A percentile compares a stretch with the other conserved stretches of the same genome.
phyloP scores from a whole-genome alignment of 2,888 invertebrate genomes.

The Cantharis flavilabris region DNA sequence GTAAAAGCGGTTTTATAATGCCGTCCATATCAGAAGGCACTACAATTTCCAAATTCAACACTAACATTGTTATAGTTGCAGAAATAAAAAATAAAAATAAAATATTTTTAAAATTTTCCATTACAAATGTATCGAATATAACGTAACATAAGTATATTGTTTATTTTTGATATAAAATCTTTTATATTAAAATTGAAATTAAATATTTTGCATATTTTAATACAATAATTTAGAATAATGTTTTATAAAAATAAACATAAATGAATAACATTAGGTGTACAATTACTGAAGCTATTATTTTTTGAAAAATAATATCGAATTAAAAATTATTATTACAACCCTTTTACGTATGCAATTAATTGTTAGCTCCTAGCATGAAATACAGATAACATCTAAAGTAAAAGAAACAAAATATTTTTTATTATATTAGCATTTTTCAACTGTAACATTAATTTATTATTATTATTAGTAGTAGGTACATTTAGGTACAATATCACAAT shows the following conservation, averaged over 20 bases:
- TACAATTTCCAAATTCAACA: background rate
- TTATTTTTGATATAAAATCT: too few species aligned
- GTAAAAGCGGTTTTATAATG: too few species aligned
- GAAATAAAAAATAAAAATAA: background rate
- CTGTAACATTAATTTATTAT: slow-evolving; percentile 4
- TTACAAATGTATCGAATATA: background rate
- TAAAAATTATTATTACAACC: background rate
- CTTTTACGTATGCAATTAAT: background rate
- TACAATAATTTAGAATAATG: background rate
- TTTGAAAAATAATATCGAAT: background rate
- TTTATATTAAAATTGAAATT: background rate
- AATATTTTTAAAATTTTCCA: background rate
- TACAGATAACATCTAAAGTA: background rate
- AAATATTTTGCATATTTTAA: background rate
- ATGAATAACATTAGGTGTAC: background rate
- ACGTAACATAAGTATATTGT: too few species aligned
- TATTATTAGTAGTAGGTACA: background rate
- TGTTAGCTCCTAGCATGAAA: background rate
- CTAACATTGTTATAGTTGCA: too few species aligned
- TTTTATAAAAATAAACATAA: background rate
- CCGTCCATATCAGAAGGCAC: background rate
- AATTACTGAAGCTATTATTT: background rate
- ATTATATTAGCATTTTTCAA: background rate
- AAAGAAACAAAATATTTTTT: background rate
- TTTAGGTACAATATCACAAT: slow-evolving; percentile 20